A percentile compares a stretch with the other conserved stretches of the same genome.
Conservation (phyloP, 2,113 vertebrate species). For the Limnothrissa miodon region DNA sequence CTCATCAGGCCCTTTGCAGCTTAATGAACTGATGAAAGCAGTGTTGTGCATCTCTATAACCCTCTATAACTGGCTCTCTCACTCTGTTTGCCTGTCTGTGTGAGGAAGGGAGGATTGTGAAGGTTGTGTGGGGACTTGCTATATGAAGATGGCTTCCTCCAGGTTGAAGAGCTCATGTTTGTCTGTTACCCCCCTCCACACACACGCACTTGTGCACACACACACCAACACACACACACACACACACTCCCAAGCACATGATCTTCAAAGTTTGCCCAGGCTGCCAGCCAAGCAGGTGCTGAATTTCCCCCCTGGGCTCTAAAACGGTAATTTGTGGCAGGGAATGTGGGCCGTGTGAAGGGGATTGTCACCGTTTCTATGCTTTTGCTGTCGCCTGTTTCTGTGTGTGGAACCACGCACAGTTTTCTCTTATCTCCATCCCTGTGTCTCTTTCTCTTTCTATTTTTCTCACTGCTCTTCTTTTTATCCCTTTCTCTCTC, state of each 20-base stretch:
- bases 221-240: not conserved
- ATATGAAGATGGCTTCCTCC: not conserved
- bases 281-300: slow-evolving; percentile 59
- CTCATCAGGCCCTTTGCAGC: not conserved
- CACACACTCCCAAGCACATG: slow-evolving; percentile 51
- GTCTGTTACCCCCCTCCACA: not conserved
- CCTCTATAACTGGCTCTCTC: not conserved
- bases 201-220: not conserved
- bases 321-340: slow-evolving; percentile 62
- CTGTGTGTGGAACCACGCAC: not conserved
- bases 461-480: not conserved
- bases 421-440: not conserved
- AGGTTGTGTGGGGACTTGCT: not conserved
- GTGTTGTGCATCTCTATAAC: not conserved
- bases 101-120: not conserved
- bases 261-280: slow-evolving; percentile 67
- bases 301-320: slow-evolving; percentile 68
- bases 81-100: not conserved
- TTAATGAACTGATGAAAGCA: not conserved
- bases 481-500: not conserved
- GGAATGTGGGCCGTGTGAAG: slow-evolving; percentile 51
- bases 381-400: not conserved
- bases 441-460: not conserved
- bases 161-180: slow-evolving; percentile 16
- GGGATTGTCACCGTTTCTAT: slow-evolving; percentile 23